Evolutionary conservation across 2,888 invertebrate genomes (phyloP).

Genomic region (Tenthredo notha): DNA sequence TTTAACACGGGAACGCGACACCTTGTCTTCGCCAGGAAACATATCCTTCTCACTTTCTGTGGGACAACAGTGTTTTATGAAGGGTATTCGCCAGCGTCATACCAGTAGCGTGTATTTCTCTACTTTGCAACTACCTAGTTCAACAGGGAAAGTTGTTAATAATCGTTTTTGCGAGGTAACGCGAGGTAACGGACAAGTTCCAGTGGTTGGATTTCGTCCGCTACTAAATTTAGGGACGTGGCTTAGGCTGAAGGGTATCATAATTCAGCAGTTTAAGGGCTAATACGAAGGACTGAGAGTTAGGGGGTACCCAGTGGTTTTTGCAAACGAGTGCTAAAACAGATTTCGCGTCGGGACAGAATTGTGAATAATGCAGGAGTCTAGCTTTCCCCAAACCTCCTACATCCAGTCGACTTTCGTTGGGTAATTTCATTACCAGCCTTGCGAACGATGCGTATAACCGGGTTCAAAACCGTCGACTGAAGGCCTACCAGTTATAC

Average conservation of each 20-base stretch:
- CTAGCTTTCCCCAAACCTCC: slow-evolving; percentile 32
- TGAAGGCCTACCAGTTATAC: neutral
- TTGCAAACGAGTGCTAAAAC: slow-evolving; percentile 48
- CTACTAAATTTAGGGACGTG: slow-evolving; percentile 25
- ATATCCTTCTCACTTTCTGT: slow-evolving; percentile 2
- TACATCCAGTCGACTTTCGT: slow-evolving; percentile 31
- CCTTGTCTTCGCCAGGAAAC: neutral
- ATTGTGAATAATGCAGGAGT: slow-evolving; percentile 50
- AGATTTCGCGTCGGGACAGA: slow-evolving; percentile 41
- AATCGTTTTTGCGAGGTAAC: neutral
- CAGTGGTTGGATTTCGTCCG: slow-evolving; percentile 4
- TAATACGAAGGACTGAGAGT: slow-evolving; percentile 32
- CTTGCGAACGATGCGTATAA: slow-evolving; percentile 11
- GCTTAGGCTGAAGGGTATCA: slow-evolving; percentile 40
- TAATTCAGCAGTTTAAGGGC: slow-evolving; percentile 50
- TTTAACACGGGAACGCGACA: neutral
- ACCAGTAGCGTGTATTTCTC: slow-evolving; percentile 5
- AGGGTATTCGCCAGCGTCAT: neutral
- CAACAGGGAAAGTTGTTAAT: neutral
- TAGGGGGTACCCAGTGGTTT: slow-evolving; percentile 19
- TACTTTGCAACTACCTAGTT: neutral
- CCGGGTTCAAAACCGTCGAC: slow-evolving; percentile 21
- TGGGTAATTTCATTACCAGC: slow-evolving; percentile 48
- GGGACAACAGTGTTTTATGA: neutral
- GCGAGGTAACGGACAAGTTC: slow-evolving; percentile 21